Conservation (phyloP, 2,888 invertebrate genomes). For the Trichacis sp. region DNA sequence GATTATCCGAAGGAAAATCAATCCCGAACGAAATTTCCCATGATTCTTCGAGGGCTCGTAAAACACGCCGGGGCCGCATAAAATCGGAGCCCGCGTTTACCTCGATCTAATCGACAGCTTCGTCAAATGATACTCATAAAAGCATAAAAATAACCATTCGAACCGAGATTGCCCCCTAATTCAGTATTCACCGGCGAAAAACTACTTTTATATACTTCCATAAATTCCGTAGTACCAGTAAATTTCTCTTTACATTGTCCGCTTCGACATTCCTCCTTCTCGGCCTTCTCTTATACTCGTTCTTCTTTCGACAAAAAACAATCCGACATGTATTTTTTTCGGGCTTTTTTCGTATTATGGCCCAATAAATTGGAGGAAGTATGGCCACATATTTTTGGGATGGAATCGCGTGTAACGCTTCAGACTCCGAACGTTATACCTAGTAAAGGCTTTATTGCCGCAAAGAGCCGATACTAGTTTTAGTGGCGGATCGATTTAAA, state of each 20-base stretch:
- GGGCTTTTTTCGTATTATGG: background rate
- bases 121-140: conserved; percentile 67
- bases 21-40: conserved; percentile 44
- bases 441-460: conserved; percentile 64
- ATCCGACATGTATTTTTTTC: background rate
- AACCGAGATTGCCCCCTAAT: conserved; percentile 44
- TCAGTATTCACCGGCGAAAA: conserved; percentile 33
- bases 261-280: background rate
- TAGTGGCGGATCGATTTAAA: conserved; percentile 68
- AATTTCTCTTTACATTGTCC: conserved; percentile 7
- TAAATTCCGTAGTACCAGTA: conserved; percentile 20
- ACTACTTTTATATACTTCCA: conserved; percentile 37
- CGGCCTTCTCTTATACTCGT: background rate
- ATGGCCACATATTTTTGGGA: background rate
- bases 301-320: background rate
- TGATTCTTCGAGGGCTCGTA: conserved; percentile 39
- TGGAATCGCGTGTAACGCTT: conserved; percentile 2
- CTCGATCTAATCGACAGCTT: conserved; percentile 67
- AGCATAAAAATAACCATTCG: conserved; percentile 65
- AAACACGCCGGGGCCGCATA: conserved; percentile 35
- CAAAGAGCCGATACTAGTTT: conserved; percentile 63
- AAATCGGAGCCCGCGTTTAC: conserved; percentile 44
- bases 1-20: conserved; percentile 46
- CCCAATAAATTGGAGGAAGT: background rate
- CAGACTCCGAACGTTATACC: conserved; percentile 57